Evolutionary conservation across 53 echinoderm and acorn worm genomes (phyloP).

Genomic region (Echinarachnius parma): DNA sequence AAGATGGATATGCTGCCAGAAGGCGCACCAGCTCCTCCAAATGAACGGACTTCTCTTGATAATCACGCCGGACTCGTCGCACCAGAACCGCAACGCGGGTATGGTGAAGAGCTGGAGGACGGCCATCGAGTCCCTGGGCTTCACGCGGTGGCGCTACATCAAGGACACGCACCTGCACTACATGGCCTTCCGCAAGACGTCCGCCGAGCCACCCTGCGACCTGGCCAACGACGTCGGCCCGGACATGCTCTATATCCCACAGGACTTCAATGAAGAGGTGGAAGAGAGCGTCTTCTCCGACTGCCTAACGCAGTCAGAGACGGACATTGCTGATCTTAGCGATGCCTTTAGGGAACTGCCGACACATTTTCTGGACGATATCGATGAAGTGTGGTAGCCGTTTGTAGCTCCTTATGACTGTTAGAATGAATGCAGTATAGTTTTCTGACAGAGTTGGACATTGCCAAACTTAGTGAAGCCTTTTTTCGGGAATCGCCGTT

Average conservation of each 20-base stretch:
- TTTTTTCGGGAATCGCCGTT: too few relatives aligned
- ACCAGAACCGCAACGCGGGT: conserved; percentile 74
- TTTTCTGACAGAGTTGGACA: too few relatives aligned
- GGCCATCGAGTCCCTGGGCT: conserved; percentile 87
- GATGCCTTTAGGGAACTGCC: conserved; percentile 75
- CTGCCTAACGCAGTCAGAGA: conserved; percentile 40
- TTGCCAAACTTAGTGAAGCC: too few relatives aligned
- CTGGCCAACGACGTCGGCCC: conserved; percentile 60
- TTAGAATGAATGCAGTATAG: too few relatives aligned
- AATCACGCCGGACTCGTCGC: conserved; percentile 93
- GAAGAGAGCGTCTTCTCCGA: conserved; percentile 91
- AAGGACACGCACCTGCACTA: conserved; percentile 93
- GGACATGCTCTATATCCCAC: conserved; percentile 93
- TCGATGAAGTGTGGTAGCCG: conserved; percentile 28
- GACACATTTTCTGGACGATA: conserved; percentile 33
- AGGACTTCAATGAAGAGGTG: conserved; percentile 90
- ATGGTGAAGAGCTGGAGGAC: conserved; percentile 95
- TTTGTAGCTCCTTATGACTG: too few relatives aligned
- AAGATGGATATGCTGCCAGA: conserved; percentile 98
- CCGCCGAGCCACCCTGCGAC: conserved; percentile 44
- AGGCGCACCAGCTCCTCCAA: conserved; percentile 92
- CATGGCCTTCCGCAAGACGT: conserved; percentile 94
- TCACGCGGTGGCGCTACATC: conserved; percentile 81
- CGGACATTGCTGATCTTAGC: conserved; percentile 52
- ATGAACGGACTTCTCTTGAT: conserved; percentile 83